phyloP scores from a whole-genome alignment of 1,140 invertebrate genomes.

The Hyles euphorbiae region DNA sequence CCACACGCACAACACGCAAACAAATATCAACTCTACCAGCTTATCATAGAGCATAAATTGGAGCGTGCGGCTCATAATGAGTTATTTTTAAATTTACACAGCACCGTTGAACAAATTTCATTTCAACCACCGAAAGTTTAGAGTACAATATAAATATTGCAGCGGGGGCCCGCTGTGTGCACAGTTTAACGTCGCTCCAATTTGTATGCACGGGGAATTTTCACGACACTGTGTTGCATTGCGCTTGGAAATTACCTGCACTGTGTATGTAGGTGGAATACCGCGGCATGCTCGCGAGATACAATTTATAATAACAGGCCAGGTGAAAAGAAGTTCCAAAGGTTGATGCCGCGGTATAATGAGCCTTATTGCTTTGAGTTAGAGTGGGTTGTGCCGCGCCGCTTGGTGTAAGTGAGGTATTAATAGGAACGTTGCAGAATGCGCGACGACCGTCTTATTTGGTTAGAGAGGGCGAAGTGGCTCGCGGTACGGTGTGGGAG shows the following conservation, averaged over 20 bases:
- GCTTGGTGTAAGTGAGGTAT: constrained; percentile 31
- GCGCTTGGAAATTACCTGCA: constrained; percentile 8
- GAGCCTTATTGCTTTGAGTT: constrained; percentile 11
- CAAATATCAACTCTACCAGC: constrained; percentile 11
- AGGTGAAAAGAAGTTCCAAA: constrained; percentile 44
- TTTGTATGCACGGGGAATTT: not conserved
- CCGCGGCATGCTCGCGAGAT: constrained; percentile 32
- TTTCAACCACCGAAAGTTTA: constrained; percentile 66
- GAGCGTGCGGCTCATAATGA: constrained; percentile 3
- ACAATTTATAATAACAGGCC: constrained; percentile 50
- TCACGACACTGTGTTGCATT: constrained; percentile 22
- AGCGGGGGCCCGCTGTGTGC: constrained; percentile 32
- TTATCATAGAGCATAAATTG: constrained; percentile 19
- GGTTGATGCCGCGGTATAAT: constrained; percentile 9
- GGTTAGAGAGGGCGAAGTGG: constrained; percentile 35
- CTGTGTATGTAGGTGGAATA: constrained; percentile 31
- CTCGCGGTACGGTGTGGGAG: constrained; percentile 28
- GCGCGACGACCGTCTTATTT: constrained; percentile 56
- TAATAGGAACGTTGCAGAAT: constrained; percentile 63
- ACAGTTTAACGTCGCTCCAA: constrained; percentile 26
- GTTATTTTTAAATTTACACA: constrained; percentile 57
- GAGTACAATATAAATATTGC: constrained; percentile 66
- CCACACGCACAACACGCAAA: not conserved
- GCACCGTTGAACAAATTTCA: constrained; percentile 61
- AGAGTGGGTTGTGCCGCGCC: constrained; percentile 24